phyloP scores from a whole-genome alignment of 2,113 vertebrate genomes.

The Cochlearius cochlearius region DNA sequence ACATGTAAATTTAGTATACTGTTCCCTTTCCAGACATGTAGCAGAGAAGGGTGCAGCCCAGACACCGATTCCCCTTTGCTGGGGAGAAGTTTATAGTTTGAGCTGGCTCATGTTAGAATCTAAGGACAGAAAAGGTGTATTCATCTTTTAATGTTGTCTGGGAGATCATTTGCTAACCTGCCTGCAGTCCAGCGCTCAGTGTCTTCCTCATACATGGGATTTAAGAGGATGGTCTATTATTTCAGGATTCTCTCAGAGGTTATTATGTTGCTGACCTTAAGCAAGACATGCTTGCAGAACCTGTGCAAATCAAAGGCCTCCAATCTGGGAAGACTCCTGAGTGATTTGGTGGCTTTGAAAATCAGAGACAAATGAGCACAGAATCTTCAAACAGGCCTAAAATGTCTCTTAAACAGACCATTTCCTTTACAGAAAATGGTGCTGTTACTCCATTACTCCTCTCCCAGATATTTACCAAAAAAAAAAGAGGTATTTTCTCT shows the following conservation, averaged over 20 bases:
- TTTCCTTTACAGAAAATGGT: neutral
- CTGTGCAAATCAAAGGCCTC: neutral
- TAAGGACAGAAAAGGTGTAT: neutral
- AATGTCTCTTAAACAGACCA: neutral
- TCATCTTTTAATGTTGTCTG: neutral
- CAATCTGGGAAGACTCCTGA: neutral
- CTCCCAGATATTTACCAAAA: neutral
- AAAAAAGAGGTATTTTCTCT: constrained; percentile 20
- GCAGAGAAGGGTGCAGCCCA: neutral
- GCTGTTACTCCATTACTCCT: neutral
- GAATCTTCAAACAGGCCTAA: neutral
- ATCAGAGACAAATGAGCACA: neutral
- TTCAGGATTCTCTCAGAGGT: neutral
- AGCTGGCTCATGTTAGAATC: neutral
- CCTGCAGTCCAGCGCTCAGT: neutral
- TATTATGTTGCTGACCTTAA: neutral
- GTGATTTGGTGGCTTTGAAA: neutral
- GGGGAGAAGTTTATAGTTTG: neutral
- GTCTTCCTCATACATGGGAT: neutral
- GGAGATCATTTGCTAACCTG: neutral
- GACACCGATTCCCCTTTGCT: neutral
- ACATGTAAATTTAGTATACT: rapidly evolving
- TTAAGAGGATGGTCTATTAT: neutral
- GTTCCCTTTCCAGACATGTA: neutral
- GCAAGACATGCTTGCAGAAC: neutral